Base-by-base conservation (phyloP, 2,888 invertebrate species). In the Teleiodes luculella region DNA sequence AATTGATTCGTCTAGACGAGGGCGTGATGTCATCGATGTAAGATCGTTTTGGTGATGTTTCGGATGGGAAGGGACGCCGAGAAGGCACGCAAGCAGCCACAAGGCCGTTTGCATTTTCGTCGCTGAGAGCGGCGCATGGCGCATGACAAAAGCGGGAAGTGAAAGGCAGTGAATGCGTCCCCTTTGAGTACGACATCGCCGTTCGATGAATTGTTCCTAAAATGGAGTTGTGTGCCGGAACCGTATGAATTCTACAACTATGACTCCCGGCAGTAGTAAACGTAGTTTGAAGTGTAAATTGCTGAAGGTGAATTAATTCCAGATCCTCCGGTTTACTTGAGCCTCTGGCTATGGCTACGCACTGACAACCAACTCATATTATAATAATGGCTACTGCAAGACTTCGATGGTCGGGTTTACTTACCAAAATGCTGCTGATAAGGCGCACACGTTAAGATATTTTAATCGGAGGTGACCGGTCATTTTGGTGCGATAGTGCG, bases 151-250 rank as follows among this genome's bases (percentile, higher is more conserved):
- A 87, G 84, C 85, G 86, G 89, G 89, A 88, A 89, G 89, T 89
- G 89, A 89, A 89, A 89, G 88, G 89, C 82, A 81, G 87, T 83
- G 87, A 88, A 87, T 85, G 86, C 80, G 85, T 82, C 80, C 84
- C 83, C 78, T 80, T 77, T 74, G 73, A 67, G 62, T 64, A 69
- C 68, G 67, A 69, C 67, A 65, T 65, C 70, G 70, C 68, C 64
- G 68, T 67, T 70, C 65, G 69, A 64, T 64, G 55, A 62, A 63
- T 57, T 53, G 61, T 66, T 60, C 67, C 58, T 64, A 62, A 62
- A 64, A 62, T 55, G 61, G 59, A 57, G 47, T 11, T 13, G 20
- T 33, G 20, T 35, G 20, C 48, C 35, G 48, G 48, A 35, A 24
- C 24, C 6, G 3, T 24, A 24, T 24, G 24, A 24, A 24, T 24